These are phyloP conservation scores for Bombycilla garrulus DNA, from an alignment of 2,113 vertebrate genomes.

Conservation along the genomic window DNA sequence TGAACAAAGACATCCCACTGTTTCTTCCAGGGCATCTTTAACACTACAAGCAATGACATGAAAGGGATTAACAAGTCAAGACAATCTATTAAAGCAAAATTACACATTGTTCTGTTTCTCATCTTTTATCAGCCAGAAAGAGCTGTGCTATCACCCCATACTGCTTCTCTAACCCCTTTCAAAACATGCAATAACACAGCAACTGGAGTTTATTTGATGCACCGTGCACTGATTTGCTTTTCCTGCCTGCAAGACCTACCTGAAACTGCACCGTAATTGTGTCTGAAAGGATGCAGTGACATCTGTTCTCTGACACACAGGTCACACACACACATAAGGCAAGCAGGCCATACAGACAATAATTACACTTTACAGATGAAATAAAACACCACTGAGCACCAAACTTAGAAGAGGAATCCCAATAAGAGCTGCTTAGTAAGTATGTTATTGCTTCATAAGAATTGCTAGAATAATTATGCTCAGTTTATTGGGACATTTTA, in stretches of 20 bases:
- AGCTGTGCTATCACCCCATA: not conserved
- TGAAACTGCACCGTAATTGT: slow-evolving; percentile 1
- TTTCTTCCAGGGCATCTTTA: not conserved
- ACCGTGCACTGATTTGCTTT: not conserved
- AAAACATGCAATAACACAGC: not conserved
- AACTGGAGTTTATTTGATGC: not conserved
- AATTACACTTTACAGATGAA: slow-evolving; percentile 4
- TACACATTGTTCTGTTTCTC: not conserved
- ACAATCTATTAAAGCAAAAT: not conserved
- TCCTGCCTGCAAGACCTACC: not conserved
- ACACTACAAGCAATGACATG: not conserved
- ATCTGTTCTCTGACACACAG: slow-evolving; percentile 36
- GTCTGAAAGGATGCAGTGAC: not conserved
- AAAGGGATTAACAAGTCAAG: not conserved
- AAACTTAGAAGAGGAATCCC: not conserved
- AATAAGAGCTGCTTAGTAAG: not conserved
- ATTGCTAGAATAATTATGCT: slow-evolving; percentile 26
- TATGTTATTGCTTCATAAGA: slow-evolving; percentile 17
- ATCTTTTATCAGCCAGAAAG: not conserved
- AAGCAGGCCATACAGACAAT: not conserved
- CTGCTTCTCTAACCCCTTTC: not conserved
- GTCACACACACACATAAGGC: not conserved
- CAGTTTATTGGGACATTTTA: slow-evolving; percentile 41
- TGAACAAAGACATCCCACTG: not conserved
- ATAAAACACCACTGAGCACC: not conserved